Conservation (phyloP, 2,888 invertebrate genomes). For the Thymelicus sylvestris region DNA sequence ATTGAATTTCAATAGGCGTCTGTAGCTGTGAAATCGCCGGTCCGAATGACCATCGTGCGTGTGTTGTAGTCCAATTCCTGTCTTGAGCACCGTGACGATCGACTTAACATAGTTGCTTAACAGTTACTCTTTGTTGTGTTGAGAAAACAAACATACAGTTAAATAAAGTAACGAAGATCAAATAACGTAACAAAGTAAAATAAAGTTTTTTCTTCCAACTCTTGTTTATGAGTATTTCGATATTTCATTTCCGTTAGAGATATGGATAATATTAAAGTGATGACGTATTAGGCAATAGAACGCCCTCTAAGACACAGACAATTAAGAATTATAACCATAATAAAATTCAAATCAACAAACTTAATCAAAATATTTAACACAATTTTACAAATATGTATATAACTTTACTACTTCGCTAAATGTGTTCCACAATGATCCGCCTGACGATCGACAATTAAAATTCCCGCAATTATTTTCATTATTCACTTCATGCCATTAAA, state of each 20-base stretch:
- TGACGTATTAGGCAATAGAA: too few species aligned
- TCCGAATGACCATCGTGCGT: constrained; percentile 28
- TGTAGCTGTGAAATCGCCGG: constrained; percentile 12
- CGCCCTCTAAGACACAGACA: too few species aligned
- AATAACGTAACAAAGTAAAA: too few species aligned
- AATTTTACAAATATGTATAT: too few species aligned
- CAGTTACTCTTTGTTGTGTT: constrained; percentile 12
- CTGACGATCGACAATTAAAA: constrained; percentile 68
- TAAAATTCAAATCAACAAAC: not conserved
- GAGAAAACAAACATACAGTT: not conserved
- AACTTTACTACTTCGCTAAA: constrained; percentile 21
- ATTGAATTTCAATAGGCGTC: not conserved
- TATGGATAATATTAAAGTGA: too few species aligned
- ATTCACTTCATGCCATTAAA: constrained; percentile 60
- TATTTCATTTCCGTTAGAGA: too few species aligned
- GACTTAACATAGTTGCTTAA: constrained; percentile 20
- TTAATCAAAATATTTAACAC: constrained; percentile 6
- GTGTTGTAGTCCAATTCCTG: constrained; percentile 27
- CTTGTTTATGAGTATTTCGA: too few species aligned
- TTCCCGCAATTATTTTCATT: constrained; percentile 67
- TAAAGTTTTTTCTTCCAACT: too few species aligned
- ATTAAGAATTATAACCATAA: too few species aligned
- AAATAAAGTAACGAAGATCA: too few species aligned
- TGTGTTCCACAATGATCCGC: constrained; percentile 48
- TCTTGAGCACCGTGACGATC: constrained; percentile 32